Base-by-base conservation (phyloP, 2,113 vertebrate species). In the Sebastes fasciatus region DNA sequence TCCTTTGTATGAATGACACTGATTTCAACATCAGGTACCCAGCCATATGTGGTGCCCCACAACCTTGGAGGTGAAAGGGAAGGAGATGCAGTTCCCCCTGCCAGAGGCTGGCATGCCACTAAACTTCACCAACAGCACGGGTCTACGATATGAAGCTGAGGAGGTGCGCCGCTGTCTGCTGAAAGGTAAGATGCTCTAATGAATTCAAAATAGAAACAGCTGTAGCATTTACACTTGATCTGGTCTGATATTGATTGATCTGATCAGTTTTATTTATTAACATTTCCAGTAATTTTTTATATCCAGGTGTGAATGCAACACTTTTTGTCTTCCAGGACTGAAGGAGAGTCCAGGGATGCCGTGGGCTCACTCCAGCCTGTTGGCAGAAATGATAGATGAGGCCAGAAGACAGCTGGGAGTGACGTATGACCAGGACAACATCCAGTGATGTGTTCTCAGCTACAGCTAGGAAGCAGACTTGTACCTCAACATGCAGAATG, bases 261-360 rank as follows among this genome's bases (percentile, higher is more conserved):
- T 40, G 3, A 48, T n/a, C 2, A 34, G 3, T 57, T 58, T 67
- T 46, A 48, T 66, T 55, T 65, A 49, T 45, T 57, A 19, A 43
- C 11, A 58, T 72, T 10, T 21, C 6, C 12, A 23, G 42, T 40
- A 1, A 17, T 70, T 55, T 43, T 5, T 23, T 9, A 49, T 46
- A 40, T 46, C 1, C 11, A n/a, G 17, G 1, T 55, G 5, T 71
- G 6, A 43, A 57, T 34, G 34, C 34, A 34, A 34, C 34, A 34
- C 34, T 4, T 34, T 34, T 34, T 34, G 26, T 34, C 3, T 34
- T 48, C 60, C 19, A 96, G 95, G 95, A 26, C 83, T 96, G 71
- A 96, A 93, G 79, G 94, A 96, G 78, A 94, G 94, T 57, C 90
- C 94, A 9, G 43, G 90, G 34, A 92, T 96, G 77, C 88, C 93